Evolutionary conservation across 2,113 vertebrate genomes (phyloP).

Genomic region (Cariama cristata): DNA sequence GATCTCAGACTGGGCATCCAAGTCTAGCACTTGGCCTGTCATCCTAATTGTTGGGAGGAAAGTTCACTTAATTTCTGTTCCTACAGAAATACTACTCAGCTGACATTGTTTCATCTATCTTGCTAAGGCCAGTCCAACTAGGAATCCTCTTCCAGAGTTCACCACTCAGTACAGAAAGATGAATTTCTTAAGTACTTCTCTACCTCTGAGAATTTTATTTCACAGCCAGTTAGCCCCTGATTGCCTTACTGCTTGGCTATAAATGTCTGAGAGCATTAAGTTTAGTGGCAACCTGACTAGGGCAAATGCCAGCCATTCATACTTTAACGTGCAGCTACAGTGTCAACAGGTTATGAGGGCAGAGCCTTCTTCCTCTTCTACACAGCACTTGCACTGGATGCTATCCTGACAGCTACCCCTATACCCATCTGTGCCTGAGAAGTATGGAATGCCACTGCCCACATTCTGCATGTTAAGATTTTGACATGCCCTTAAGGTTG

Average conservation of each 20-base stretch:
- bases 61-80: background rate
- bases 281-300: background rate
- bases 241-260: background rate
- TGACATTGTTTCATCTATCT: background rate
- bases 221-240: background rate
- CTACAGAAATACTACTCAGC: background rate
- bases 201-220: background rate
- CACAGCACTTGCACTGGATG: background rate
- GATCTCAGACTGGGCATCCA: background rate
- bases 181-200: background rate
- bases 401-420: background rate
- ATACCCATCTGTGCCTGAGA: background rate
- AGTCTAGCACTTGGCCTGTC: background rate
- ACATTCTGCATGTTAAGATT: background rate
- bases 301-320: background rate
- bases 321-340: background rate
- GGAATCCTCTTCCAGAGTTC: background rate
- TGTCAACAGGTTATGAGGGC: background rate
- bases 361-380: background rate
- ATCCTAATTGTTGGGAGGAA: background rate
- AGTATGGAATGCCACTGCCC: background rate
- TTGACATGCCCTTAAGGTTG: background rate
- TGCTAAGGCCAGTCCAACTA: background rate
- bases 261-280: background rate
- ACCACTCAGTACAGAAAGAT: background rate